Base-by-base conservation (phyloP, 2,888 invertebrate species). In the Dolomedes plantarius region DNA sequence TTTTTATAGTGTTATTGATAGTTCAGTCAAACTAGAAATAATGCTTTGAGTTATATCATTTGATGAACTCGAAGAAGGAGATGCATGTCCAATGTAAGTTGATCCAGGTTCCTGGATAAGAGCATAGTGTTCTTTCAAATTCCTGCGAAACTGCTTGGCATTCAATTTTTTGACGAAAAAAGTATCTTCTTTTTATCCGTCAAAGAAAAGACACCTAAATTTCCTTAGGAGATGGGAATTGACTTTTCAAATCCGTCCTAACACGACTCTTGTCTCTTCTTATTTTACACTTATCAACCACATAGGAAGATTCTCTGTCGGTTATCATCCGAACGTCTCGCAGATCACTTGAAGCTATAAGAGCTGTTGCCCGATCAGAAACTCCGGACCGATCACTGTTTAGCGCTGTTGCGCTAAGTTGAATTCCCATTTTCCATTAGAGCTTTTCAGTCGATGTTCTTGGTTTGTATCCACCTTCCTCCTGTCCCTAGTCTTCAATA, bases 361-460 rank as follows among this genome's bases (percentile, higher is more conserved):
- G 27, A 62, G 19, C 73, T 36, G 62, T 62, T 32, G 36, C 23
- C 36, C 27, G 0, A 32, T 36, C 67, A 67, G 36, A 67, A 32
- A 67, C 67, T 67, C 31, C 31, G 6, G 16, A 31, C n/a, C 31
- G n/a, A 13, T 46, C 50, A 46, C n/a, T n/a, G n/a, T 72, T 72
- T 46, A 50, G 23, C n/a, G n/a, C n/a, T n/a, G n/a, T n/a, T n/a
- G n/a, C 41, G 13, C 16, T 41, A 16, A 50, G 5, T 72, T 46
- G 28, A 28, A 28, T 50, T 72, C 28, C 46, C 46, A 72, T 72
- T 71, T 72, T 46, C 50, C 46, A 72, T 50, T 29, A 27, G 13
- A 46, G 46, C 1, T 69, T 69, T 69, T 50, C n/a, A 72, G 46
- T 72, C 50, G 31, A 72, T 72, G 50, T 72, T 72, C 46, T 72